These are phyloP conservation scores for Callithrix jacchus DNA, from an alignment of 2,113 vertebrate species.

Conservation along the genomic window DNA sequence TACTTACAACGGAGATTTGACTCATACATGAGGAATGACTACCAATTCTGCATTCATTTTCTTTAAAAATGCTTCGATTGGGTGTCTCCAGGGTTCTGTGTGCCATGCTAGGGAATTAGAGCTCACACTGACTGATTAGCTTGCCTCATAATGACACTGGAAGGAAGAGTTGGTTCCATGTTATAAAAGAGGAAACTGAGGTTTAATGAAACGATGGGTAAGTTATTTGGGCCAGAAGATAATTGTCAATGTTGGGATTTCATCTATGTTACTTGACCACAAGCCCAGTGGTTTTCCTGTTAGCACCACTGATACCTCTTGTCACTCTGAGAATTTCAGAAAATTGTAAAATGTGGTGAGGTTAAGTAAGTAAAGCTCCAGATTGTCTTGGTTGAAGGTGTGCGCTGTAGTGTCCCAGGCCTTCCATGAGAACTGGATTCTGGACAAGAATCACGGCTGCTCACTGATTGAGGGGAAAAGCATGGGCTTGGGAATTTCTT, in stretches of 20 bases:
- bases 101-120: accelerated
- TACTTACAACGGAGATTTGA: neutral
- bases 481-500: neutral
- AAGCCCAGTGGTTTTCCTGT: no score
- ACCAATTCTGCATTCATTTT: neutral
- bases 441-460: neutral
- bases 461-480: neutral
- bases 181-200: neutral
- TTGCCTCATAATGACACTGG: neutral
- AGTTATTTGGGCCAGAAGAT: neutral
- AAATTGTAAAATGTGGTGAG: neutral
- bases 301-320: neutral
- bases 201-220: neutral
- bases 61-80: neutral
- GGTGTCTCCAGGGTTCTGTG: neutral
- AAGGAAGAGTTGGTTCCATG: neutral
- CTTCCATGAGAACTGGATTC: neutral
- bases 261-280: neutral
- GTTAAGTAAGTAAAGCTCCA: no score
- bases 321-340: neutral
- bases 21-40: accelerated
- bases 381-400: neutral
- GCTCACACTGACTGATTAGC: neutral
- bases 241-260: neutral
- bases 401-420: accelerated